Conservation (phyloP, 2,888 invertebrate genomes). For the Mamestra brassicae region DNA sequence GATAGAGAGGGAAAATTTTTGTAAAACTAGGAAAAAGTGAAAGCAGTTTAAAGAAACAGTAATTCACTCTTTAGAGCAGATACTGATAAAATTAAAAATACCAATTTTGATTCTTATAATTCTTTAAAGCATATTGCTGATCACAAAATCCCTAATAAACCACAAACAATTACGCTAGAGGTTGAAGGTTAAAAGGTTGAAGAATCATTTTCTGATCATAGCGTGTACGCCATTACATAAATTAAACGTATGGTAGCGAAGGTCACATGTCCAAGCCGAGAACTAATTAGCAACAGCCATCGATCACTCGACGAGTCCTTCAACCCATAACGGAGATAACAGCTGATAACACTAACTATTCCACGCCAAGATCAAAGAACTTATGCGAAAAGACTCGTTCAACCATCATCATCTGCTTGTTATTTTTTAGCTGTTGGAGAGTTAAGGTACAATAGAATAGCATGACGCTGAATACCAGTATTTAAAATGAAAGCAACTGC, state of each 20-base stretch:
- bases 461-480: background rate
- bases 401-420: background rate
- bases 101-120: too few relatives aligned
- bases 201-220: background rate
- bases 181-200: background rate
- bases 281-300: slow-evolving; percentile 28
- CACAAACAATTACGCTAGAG: background rate
- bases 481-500: background rate
- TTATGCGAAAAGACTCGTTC: background rate
- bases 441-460: background rate
- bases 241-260: slow-evolving; percentile 1
- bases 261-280: background rate
- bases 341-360: slow-evolving; percentile 25
- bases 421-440: background rate
- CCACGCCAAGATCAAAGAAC: slow-evolving; percentile 16
- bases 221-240: background rate
- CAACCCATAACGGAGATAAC: slow-evolving; percentile 23
- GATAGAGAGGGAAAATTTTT: background rate
- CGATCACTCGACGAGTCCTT: slow-evolving; percentile 27
- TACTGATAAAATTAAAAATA: background rate
- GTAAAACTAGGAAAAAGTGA: background rate
- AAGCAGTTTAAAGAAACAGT: background rate
- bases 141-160: background rate
- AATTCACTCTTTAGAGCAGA: background rate
- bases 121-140: too few relatives aligned